Base-by-base conservation (phyloP, 23 tunicate genomes). In the Aplidium turbinatum region DNA sequence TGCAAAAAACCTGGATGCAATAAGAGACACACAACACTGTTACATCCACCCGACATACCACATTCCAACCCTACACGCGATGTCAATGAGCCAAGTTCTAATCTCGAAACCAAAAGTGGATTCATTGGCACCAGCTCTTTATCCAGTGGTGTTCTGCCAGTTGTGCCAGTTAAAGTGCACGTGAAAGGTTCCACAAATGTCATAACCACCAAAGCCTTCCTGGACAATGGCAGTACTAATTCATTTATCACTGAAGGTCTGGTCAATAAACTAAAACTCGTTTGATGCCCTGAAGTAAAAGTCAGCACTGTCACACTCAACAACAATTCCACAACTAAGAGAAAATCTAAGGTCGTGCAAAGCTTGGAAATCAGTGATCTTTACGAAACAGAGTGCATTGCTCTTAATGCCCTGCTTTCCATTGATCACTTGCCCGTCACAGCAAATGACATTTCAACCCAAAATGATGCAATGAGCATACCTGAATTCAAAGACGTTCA, bases 1-100 rank as follows among this genome's bases (percentile, higher is more conserved):
- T 61, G 82, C 29, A 63, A 28, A 46, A 77, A 77, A 77, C 58
- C 82, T 42, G 61, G 72, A 27, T 77, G 82, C 29, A 63, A 28
- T 20, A 38, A 62, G 23, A 31, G 47, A 0, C 82, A 61, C 61
- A 77, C 82, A n/a, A 77, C 82, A 29, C 67, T 77, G 48, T 21
- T 77, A 24, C 82, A 77, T 35, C 72, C 79, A 24, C 22, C 68
- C 16, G 45, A 31, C 1, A 75, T 35, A 20, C 33, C 20, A 1
- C 33, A 33, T 4, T 29, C n/a, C 6, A 29, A 31, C 22, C n/a
- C 19, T 11, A 38, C 6, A 25, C 7, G 30, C 6, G 6, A 4
- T 29, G 67, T 7, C 35, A 60, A 26, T 60, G 9, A 30, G 67
- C 19, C 60, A 53, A 54, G 31, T 19, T 3, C 26, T 16, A 25